phyloP scores from a whole-genome alignment of 2,888 invertebrate genomes.

The Shargacucullia verbasci region DNA sequence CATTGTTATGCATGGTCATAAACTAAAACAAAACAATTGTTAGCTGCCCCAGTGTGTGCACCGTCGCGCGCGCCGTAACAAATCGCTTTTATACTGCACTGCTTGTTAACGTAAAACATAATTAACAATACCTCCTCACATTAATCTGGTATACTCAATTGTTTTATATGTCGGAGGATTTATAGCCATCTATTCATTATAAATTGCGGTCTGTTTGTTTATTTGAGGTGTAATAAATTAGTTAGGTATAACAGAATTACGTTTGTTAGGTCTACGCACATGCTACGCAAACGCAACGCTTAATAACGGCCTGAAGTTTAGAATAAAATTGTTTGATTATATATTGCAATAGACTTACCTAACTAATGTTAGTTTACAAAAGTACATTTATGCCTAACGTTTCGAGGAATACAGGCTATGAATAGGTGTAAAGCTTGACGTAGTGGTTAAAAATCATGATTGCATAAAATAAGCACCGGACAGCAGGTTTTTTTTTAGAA shows the following conservation, averaged over 20 bases:
- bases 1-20: conserved; percentile 67
- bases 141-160: conserved; percentile 22
- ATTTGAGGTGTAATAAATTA: conserved; percentile 32
- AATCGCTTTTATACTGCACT: conserved; percentile 59
- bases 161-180: conserved; percentile 18
- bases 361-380: no score
- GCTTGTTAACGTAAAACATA: conserved; percentile 53
- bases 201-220: conserved; percentile 25
- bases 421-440: neutral
- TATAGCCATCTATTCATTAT: conserved; percentile 14
- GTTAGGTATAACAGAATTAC: conserved; percentile 16
- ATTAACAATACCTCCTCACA: conserved; percentile 35
- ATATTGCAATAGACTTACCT: no score
- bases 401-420: no score
- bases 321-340: no score
- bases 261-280: conserved; percentile 10
- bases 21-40: conserved; percentile 73
- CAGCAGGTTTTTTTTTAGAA: no score
- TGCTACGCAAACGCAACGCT: no score
- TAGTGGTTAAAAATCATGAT: no score
- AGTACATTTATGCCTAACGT: no score
- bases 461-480: no score
- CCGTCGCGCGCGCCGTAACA: conserved; percentile 54
- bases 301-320: no score
- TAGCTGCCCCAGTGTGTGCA: conserved; percentile 57